phyloP scores from a whole-genome alignment of 2,113 vertebrate genomes.

The Tyto alba region DNA sequence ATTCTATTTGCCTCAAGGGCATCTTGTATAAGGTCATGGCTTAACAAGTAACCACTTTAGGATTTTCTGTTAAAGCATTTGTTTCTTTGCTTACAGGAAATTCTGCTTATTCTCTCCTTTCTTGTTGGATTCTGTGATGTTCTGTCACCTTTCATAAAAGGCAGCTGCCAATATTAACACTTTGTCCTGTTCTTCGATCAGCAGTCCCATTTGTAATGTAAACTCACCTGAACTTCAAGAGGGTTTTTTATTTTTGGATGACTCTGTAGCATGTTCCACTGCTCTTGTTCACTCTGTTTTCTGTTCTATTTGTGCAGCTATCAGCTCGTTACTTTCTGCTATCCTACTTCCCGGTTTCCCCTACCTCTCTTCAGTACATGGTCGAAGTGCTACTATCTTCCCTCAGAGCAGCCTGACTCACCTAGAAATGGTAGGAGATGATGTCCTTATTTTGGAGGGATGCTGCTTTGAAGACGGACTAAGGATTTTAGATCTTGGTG shows the following conservation, averaged over 20 bases:
- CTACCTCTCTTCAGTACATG: neutral
- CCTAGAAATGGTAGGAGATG: neutral
- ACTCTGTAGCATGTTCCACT: neutral
- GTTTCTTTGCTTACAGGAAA: neutral
- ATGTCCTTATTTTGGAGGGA: neutral
- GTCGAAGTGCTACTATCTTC: neutral
- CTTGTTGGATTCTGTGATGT: neutral
- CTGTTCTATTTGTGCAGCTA: neutral
- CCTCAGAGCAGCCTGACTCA: neutral
- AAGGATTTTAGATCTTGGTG: neutral
- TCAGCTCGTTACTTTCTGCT: neutral
- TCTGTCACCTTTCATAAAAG: neutral
- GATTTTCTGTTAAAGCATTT: neutral
- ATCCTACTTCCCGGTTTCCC: neutral
- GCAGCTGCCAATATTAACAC: neutral
- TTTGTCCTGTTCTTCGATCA: neutral
- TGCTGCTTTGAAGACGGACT: neutral
- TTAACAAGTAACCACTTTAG: neutral
- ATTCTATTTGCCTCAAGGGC: neutral
- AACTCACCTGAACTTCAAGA: neutral
- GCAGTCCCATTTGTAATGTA: neutral
- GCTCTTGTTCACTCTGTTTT: neutral
- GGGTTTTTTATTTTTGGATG: neutral
- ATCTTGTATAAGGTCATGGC: neutral
- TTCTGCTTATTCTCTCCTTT: neutral